Base-by-base conservation (phyloP, 2,797 vertebrate species). In the Chelonia mydas region DNA sequence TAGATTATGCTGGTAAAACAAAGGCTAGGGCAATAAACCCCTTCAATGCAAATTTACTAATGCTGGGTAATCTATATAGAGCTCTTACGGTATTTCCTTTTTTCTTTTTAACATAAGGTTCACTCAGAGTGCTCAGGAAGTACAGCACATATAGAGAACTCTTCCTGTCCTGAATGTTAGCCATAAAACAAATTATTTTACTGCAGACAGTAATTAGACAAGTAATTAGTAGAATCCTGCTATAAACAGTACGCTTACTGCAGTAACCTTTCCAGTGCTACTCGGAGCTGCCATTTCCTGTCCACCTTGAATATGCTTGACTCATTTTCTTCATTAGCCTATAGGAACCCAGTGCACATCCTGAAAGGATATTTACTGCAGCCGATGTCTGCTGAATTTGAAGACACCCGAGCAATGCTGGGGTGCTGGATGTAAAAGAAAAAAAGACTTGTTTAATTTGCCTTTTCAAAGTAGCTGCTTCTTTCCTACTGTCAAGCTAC, bases 131-230 rank as follows among this genome's bases (percentile, higher is more conserved):
- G 47, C 90, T 95, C 50, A 90, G 87, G 87, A 96, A 97, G 77
- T 12, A 27, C 1, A 27, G 33, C 23, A 37, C 31, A 17, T 78
- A 88, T 5, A 81, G 33, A 96, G 83, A 94, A 89, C 88, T 91
- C 84, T 96, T 96, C 72, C 92, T 96, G 89, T 80, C 65, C 47
- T 94, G 91, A 87, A 84, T 92, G 55, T 90, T 83, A 80, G 4
- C 19, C 94, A 96, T 94, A 92, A 95, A 96, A 76, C 25, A 91
- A 96, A 97, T 95, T 93, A 96, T 92, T 96, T 97, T 96, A 93
- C 15, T 27, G 33, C 74, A 59, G 65, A 86, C 77, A 88, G 54
- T 94, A 97, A 97, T 97, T 97, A 98, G 93, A 93, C 68, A 68
- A 80, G 31, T 54, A 54, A 54, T 79, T 89, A 94, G 77, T 25